Evolutionary conservation across 1,140 invertebrate genomes (phyloP).

Genomic region (Euschistus heros): DNA sequence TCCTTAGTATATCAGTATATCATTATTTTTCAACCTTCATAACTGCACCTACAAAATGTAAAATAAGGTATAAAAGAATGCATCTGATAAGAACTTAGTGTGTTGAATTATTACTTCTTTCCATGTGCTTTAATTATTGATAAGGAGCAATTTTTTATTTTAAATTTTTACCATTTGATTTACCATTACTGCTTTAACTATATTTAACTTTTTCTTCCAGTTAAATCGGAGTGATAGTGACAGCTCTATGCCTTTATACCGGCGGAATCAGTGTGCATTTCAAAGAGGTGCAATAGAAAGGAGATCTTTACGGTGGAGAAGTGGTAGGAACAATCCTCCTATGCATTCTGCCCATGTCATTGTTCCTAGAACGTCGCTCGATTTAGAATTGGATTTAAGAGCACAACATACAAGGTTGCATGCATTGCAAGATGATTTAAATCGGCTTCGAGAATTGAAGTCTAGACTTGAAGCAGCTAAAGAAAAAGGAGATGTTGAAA

Average conservation of each 20-base stretch:
- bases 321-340: conserved; percentile 13
- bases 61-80: no score
- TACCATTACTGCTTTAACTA: not conserved
- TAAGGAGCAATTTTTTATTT: not conserved
- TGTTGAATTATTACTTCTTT: not conserved
- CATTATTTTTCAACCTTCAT: no score
- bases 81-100: no score
- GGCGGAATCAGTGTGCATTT: conserved; percentile 55
- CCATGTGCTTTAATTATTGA: not conserved
- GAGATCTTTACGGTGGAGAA: conserved; percentile 66
- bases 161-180: not conserved
- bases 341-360: conserved; percentile 16
- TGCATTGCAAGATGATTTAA: conserved; percentile 73
- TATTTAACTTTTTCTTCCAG: conserved; percentile 41
- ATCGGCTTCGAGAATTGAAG: conserved; percentile 68
- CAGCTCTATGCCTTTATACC: conserved; percentile 87
- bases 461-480: conserved; percentile 47
- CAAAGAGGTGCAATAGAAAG: conserved; percentile 81
- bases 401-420: conserved; percentile 74
- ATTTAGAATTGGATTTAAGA: conserved; percentile 81
- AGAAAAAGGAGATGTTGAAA: conserved; percentile 61
- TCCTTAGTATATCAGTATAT: no score
- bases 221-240: conserved; percentile 92
- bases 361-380: conserved; percentile 66
- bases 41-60: no score